Base-by-base conservation (phyloP, 2,888 invertebrate genomes). In the Stenolophus ochropezus region DNA sequence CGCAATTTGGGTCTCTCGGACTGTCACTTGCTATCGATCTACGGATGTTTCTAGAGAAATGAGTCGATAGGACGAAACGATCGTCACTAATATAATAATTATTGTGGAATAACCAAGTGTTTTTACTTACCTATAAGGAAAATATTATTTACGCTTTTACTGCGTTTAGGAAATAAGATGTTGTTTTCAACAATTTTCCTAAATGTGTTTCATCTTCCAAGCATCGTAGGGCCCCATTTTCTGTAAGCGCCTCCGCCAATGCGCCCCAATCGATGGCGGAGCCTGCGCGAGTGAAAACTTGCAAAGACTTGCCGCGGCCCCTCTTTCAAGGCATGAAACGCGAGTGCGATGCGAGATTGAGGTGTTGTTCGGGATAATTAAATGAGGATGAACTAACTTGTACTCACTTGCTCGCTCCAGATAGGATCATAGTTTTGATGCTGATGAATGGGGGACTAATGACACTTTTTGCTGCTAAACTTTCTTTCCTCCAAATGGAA, bases 291-390 rank as follows among this genome's bases (percentile, higher is more conserved):
- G 18, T 69, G 65, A 69, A 69, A 69, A 69, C 65, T 69, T 69
- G 16, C 65, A 16, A 69, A 69, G 65, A 69, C 33, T 18, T 18
- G 65, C 6, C 4, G 33, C 33, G 33, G 33, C 33, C 8, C 33
- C 18, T 18, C 65, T 69, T 69, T 69, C 65, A 33, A 25, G 61
- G 4, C 5, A 20, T 8, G 4, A n/a, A 20, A 14, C 21, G 21
- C 18, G 18, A 4, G 25, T 23, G 61, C 11, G 20, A 5, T 4
- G 27, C 65, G 11, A 69, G 33, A 69, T 69, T 69, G 65, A 69
- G 33, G 65, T 69, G 65, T 69, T 33, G 65, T 61, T 23, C 23
- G 16, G 4, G 65, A 69, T 69, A 69, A 69, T 69, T 69, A 69
- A 69, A 69, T 69, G 16, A 16, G 65, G 65, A 69, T 69, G 33